Percentiles rank a stretch among this genome's conserved stretches.
phyloP scores from a whole-genome alignment of 2,113 vertebrate genomes.

The Taurulus bubalis region DNA sequence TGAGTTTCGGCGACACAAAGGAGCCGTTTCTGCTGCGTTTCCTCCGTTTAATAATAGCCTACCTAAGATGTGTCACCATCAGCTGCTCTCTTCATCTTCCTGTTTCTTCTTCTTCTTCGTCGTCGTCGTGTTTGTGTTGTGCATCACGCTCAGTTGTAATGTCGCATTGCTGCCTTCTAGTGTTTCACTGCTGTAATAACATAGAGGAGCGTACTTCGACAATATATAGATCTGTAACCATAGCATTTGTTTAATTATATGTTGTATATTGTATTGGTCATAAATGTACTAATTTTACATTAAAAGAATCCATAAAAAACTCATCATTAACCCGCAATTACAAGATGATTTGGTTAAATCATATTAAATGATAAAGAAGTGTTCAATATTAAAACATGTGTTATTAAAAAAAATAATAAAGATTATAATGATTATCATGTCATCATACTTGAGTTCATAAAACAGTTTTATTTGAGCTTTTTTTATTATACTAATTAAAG shows the following conservation, averaged over 20 bases:
- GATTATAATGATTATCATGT: background rate
- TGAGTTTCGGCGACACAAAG: fast-evolving
- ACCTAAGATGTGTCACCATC: conserved; percentile 39
- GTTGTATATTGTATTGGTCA: background rate
- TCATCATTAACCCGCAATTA: background rate
- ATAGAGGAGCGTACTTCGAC: background rate
- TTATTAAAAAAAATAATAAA: background rate
- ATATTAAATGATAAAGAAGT: background rate
- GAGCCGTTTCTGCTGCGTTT: fast-evolving
- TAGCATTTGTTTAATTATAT: background rate
- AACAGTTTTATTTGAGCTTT: no score
- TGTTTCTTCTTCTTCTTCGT: conserved; percentile 13
- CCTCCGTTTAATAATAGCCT: background rate
- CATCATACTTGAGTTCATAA: background rate
- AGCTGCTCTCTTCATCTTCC: conserved; percentile 25
- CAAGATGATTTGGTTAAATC: background rate
- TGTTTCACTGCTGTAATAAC: background rate
- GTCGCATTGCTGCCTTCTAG: conserved; percentile 1
- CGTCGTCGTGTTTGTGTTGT: background rate
- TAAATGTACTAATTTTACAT: background rate
- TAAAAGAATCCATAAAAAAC: background rate
- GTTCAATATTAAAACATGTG: no score
- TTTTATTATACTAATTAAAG: background rate
- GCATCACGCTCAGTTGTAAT: background rate
- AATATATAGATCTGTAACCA: background rate